Evolutionary conservation across 2,797 vertebrate species (phyloP).

Genomic region (Bovichtus diacanthus): DNA sequence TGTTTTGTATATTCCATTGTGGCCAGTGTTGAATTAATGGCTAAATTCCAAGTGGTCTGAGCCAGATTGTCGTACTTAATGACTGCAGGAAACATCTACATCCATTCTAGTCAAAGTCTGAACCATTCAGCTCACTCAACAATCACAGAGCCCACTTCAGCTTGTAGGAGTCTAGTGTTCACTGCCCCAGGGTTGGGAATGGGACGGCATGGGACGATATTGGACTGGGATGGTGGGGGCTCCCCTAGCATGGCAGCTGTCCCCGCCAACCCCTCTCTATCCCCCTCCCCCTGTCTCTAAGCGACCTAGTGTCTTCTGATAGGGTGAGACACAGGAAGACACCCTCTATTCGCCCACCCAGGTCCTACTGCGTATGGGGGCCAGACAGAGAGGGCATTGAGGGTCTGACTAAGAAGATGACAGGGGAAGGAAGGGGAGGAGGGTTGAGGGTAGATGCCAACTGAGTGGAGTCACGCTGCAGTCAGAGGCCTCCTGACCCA

Average conservation of each 20-base stretch:
- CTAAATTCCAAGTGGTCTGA: conserved; percentile 25
- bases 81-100: conserved; percentile 17
- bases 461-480: conserved; percentile 78
- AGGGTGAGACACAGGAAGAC: conserved; percentile 73
- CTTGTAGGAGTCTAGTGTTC: conserved; percentile 53
- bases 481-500: conserved; percentile 65
- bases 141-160: conserved; percentile 42
- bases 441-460: conserved; percentile 75
- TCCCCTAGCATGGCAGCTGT: conserved; percentile 78
- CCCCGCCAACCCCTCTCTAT: conserved; percentile 49
- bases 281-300: conserved; percentile 39
- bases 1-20: conserved; percentile 53
- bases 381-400: conserved; percentile 85
- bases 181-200: conserved; percentile 64
- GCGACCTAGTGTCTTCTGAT: conserved; percentile 61
- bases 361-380: conserved; percentile 55
- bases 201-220: conserved; percentile 78
- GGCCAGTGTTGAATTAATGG: conserved; percentile 22
- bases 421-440: conserved; percentile 40
- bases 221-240: conserved; percentile 72
- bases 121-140: conserved; percentile 36
- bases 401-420: conserved; percentile 70
- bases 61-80: conserved; percentile 19
- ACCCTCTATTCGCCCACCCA: conserved; percentile 60
- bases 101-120: conserved; percentile 32